Percentiles rank a stretch among this genome's conserved stretches.
Conservation (phyloP, 2,113 vertebrate genomes). For the Crotalus tigris region DNA sequence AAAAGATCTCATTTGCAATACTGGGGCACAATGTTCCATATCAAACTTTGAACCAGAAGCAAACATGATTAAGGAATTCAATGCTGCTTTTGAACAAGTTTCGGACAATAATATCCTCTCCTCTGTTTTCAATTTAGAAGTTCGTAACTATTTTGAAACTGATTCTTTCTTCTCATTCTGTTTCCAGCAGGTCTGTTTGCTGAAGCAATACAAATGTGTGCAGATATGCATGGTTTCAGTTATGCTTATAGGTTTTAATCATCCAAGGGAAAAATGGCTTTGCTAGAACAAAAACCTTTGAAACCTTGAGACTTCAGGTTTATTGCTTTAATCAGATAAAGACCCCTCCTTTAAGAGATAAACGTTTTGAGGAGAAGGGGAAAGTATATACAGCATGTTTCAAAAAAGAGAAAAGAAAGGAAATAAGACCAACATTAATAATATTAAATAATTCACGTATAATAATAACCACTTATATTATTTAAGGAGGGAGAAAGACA, state of each 20-base stretch:
- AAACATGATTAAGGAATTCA: conserved; percentile 6
- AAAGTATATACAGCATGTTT: not conserved
- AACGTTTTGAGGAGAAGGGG: not conserved
- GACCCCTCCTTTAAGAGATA: not conserved
- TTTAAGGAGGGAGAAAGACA: too few relatives aligned
- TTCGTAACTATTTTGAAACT: conserved; percentile 5
- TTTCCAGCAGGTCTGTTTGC: not conserved
- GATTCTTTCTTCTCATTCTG: not conserved
- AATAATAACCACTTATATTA: not conserved
- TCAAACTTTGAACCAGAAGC: not conserved
- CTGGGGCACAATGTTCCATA: not conserved
- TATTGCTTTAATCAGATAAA: not conserved
- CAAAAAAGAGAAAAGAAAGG: not conserved
- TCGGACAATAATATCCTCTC: not conserved
- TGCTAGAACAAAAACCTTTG: not conserved
- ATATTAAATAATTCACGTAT: not conserved
- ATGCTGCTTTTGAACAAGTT: not conserved
- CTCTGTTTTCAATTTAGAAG: not conserved
- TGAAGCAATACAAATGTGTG: not conserved
- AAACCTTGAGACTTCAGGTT: not conserved
- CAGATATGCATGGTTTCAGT: not conserved
- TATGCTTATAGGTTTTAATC: not conserved
- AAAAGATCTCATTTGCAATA: not conserved
- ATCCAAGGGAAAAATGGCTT: conserved; percentile 4
- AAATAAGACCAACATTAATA: not conserved